Evolutionary conservation across 2,888 invertebrate genomes (phyloP).

Genomic region (Agonopterix subpropinquella): DNA sequence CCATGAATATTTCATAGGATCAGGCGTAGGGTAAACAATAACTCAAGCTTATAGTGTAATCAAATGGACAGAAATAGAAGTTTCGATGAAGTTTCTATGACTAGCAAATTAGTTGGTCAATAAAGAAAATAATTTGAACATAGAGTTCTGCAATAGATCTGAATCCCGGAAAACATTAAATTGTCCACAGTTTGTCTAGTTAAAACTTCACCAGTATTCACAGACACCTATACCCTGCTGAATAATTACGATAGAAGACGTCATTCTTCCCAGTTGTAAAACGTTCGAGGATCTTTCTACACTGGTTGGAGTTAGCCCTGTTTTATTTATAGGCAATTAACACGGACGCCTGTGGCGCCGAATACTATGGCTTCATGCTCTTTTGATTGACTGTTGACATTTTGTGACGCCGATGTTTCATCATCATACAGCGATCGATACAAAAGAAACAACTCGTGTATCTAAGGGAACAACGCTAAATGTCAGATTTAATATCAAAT

Average conservation of each 20-base stretch:
- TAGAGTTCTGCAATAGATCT: constrained; percentile 4
- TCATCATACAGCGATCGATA: constrained; percentile 12
- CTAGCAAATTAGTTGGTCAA: constrained; percentile 1
- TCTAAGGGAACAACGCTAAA: constrained; percentile 2
- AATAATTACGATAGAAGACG: constrained; percentile 4
- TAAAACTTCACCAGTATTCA: constrained; percentile 7
- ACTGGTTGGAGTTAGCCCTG: constrained; percentile 22
- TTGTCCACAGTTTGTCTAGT: constrained; percentile 8
- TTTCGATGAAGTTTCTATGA: background rate
- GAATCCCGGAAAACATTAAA: constrained; percentile 11
- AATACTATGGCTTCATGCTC: constrained; percentile 34
- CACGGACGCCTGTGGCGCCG: constrained; percentile 31
- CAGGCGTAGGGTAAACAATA: background rate
- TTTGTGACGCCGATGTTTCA: constrained; percentile 26
- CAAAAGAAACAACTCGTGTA: constrained; percentile 4
- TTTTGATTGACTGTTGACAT: constrained; percentile 62
- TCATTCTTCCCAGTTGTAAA: constrained; percentile 14
- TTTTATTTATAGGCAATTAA: constrained; percentile 58
- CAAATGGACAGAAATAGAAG: background rate
- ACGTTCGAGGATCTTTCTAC: constrained; percentile 21
- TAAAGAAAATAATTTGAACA: background rate
- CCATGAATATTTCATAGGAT: constrained; percentile 6
- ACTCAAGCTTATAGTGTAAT: background rate
- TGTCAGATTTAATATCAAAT: constrained; percentile 4
- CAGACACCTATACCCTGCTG: constrained; percentile 8